Evolutionary conservation across 2,797 vertebrate genomes (phyloP), one percentile per base, ranked within the genome.

Genomic region (Bufotes viridis): DNA sequence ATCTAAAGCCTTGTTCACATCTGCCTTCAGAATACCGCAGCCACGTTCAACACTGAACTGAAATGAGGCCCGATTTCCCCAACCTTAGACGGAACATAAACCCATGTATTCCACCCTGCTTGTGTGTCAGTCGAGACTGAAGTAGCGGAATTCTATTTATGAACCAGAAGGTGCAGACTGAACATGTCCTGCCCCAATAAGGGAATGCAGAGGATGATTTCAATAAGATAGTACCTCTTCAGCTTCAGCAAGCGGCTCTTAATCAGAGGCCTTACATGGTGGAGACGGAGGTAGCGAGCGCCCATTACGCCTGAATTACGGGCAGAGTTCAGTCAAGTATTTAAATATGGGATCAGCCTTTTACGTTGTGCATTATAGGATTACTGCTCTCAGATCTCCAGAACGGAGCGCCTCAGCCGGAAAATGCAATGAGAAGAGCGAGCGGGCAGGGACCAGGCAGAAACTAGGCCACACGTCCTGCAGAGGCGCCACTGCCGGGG

Each of bases 331-430:
- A 17, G 67, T 70, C 67, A 70, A 29, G 67, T 70, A 70, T 70
- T 70, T 70, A 70, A 29, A 70, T 29, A 70, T 70, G 67, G 26
- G 67, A 34, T 70, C 67, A 70, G 67, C 24, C 26, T 70, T 34
- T 29, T 70, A 55, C 24, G 58, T 53, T 79, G 76, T 26, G 49
- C 14, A 79, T 79, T 57, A 79, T 53, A 26, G 78, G 55, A 79
- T 55, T 55, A 79, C 78, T 29, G 78, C 26, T 58, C 53, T 79
- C 78, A 79, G 51, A 79, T 70, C 67, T 70, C 67, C 14, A 70
- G 67, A 24, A 67, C 65, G 12, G 65, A 70, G 34, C 14, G 15
- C 7, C 34, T 70, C 67, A 70, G 67, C 67, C 29, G 67, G 24
- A 70, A 70, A 70, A 70, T 17, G 34, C 26, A 70, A 67, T n/a